A percentile compares a stretch with the other conserved stretches of the same genome.
Evolutionary conservation across 2,113 vertebrate genomes (phyloP).

Genomic region (Clinocottus analis): DNA sequence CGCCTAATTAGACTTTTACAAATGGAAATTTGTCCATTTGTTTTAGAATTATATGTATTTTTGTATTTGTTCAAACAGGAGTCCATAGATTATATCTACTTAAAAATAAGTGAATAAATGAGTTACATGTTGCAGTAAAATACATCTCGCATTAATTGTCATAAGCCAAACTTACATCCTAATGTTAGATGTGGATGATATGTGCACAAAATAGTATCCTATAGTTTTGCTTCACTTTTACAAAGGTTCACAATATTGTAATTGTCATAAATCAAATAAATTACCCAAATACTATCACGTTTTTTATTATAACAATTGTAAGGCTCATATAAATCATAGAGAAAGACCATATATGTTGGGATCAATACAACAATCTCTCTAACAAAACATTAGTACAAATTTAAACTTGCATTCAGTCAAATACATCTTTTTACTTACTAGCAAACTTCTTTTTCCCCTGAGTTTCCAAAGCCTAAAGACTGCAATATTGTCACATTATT

Average conservation of each 20-base stretch:
- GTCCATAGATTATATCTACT: background rate
- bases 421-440: background rate
- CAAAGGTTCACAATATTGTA: background rate
- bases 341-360: background rate
- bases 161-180: background rate
- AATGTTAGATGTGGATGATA: background rate
- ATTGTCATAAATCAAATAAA: too few species aligned
- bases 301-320: background rate
- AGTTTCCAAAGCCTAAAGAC: background rate
- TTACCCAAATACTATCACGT: background rate
- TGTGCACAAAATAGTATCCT: background rate
- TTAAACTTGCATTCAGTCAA: background rate
- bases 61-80: conserved; percentile 19
- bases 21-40: conserved; percentile 42
- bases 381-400: background rate
- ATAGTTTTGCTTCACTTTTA: background rate
- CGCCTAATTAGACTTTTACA: conserved; percentile 40
- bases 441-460: background rate
- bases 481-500: background rate
- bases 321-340: background rate
- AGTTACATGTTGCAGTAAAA: background rate
- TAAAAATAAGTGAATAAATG: background rate
- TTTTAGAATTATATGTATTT: conserved; percentile 15
- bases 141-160: background rate
- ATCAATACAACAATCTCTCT: background rate